Percentiles rank a stretch among this genome's conserved stretches.
phyloP scores from a whole-genome alignment of 2,888 invertebrate genomes.

The Hedya salicella region DNA sequence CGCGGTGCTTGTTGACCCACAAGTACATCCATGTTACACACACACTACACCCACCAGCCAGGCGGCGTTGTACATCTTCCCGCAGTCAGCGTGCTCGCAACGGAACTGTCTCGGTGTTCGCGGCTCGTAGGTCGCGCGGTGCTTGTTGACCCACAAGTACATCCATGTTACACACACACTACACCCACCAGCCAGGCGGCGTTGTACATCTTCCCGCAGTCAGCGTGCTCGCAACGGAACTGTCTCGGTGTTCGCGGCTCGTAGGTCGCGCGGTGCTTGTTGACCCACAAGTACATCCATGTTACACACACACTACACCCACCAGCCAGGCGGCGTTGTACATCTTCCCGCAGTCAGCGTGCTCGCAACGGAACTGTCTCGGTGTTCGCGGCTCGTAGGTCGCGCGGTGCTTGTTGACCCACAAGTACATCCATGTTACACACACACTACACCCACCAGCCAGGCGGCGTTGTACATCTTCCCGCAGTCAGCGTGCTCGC shows the following conservation, averaged over 20 bases:
- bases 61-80: constrained; percentile 56
- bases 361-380: background rate
- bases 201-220: constrained; percentile 58
- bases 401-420: no score
- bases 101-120: background rate
- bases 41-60: constrained; percentile 66
- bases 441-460: constrained; percentile 60
- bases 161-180: background rate
- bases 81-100: constrained; percentile 50
- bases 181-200: constrained; percentile 69
- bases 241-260: no score
- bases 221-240: background rate
- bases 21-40: no score
- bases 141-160: no score
- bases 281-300: no score
- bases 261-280: no score
- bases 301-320: constrained; percentile 42
- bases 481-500: constrained; percentile 55
- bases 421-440: no score
- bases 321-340: constrained; percentile 71
- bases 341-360: constrained; percentile 53
- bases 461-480: constrained; percentile 62
- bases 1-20: no score
- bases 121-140: no score
- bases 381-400: no score